A percentile compares a stretch with the other conserved stretches of the same genome.
phyloP scores from a whole-genome alignment of 2,888 invertebrate species.

The Catocala fraxini region DNA sequence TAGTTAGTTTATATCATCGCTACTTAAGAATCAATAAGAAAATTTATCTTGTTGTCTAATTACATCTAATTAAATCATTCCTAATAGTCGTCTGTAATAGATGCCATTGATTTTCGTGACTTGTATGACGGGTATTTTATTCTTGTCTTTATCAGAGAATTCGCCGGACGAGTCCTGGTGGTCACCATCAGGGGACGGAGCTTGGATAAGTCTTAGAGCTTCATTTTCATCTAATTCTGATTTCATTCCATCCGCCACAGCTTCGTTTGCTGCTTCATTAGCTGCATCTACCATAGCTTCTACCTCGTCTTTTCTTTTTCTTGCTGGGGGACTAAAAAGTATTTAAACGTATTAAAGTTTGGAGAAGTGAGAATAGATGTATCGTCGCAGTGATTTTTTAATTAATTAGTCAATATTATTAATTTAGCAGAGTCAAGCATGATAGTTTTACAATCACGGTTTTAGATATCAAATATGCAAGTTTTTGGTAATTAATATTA shows the following conservation, averaged over 20 bases:
- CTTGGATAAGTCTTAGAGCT: conserved; percentile 54
- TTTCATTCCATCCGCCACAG: background rate
- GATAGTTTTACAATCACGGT: too few relatives aligned
- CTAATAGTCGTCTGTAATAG: conserved; percentile 60
- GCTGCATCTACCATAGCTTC: background rate
- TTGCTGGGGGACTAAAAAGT: conserved; percentile 1
- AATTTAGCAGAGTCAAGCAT: too few relatives aligned
- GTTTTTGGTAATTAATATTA: too few relatives aligned
- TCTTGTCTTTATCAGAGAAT: conserved; percentile 39
- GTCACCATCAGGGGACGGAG: conserved; percentile 68
- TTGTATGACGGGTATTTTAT: conserved; percentile 48
- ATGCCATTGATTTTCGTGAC: conserved; percentile 66
- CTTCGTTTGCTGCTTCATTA: background rate
- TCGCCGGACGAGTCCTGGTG: conserved; percentile 54
- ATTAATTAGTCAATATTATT: too few relatives aligned
- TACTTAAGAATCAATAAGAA: background rate
- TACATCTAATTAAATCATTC: conserved; percentile 27
- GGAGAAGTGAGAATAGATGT: too few relatives aligned
- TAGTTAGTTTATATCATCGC: background rate
- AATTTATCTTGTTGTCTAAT: background rate
- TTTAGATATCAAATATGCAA: too few relatives aligned
- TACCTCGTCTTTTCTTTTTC: background rate
- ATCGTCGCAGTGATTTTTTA: too few relatives aligned
- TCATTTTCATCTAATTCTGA: conserved; percentile 31
- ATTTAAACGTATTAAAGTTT: too few relatives aligned